phyloP scores from a whole-genome alignment of 2,888 invertebrate genomes.

The Dynastes hyllus region DNA sequence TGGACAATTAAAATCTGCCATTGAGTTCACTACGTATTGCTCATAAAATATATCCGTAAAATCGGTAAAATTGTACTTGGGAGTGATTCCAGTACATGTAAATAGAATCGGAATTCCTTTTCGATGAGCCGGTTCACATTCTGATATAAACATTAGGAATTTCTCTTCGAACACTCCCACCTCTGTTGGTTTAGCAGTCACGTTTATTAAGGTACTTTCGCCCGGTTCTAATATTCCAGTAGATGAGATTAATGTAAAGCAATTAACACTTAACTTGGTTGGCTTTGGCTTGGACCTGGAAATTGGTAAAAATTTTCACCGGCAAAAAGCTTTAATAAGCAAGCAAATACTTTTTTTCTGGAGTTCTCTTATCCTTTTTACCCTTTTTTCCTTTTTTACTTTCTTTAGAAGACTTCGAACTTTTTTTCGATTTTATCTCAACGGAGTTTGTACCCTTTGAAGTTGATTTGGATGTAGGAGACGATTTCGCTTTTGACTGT shows the following conservation, averaged over 20 bases:
- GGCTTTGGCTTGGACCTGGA: conserved; percentile 56
- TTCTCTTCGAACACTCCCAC: conserved; percentile 66
- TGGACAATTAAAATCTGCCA: conserved; percentile 73
- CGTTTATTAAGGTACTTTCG: conserved; percentile 63
- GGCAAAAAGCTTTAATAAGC: too few relatives aligned
- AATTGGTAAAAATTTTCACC: not conserved
- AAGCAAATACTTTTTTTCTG: conserved; percentile 47
- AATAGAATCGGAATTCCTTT: conserved; percentile 72
- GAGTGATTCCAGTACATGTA: conserved; percentile 74
- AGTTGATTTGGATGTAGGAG: conserved; percentile 51
- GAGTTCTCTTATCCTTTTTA: conserved; percentile 56
- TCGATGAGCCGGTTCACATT: conserved; percentile 71
- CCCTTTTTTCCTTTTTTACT: conserved; percentile 53
- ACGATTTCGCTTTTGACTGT: conserved; percentile 51
- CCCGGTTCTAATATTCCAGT: conserved; percentile 66
- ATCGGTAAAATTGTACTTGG: conserved; percentile 75
- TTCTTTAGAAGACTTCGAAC: conserved; percentile 53
- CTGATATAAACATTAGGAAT: conserved; percentile 66
- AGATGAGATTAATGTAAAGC: conserved; percentile 67
- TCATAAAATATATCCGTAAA: conserved; percentile 76
- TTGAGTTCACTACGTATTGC: conserved; percentile 74
- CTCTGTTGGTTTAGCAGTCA: conserved; percentile 66
- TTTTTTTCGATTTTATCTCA: conserved; percentile 48
- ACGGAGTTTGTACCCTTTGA: conserved; percentile 47
- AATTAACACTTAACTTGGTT: conserved; percentile 64